Conservation (phyloP, 2,113 vertebrate species). For the Pogonocichla stellata region DNA sequence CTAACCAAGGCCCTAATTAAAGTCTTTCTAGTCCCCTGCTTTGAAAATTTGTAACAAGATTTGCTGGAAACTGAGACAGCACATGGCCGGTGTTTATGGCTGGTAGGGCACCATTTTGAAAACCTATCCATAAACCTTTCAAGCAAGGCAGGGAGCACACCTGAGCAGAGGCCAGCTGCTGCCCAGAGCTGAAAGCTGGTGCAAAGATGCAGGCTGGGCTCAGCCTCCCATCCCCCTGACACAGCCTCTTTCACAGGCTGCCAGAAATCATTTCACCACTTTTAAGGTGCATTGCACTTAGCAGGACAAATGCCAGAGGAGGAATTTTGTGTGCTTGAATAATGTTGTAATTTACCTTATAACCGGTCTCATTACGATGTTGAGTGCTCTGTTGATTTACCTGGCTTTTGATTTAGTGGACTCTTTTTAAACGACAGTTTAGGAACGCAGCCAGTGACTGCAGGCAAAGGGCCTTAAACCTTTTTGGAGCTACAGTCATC, state of each 20-base stretch:
- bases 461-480: constrained; percentile 31
- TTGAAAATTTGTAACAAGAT: constrained; percentile 23
- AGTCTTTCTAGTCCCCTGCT: background rate
- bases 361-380: background rate
- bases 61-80: background rate
- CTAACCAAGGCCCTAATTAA: constrained; percentile 2
- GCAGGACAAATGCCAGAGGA: constrained; percentile 42
- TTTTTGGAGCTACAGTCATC: background rate
- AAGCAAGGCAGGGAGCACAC: background rate
- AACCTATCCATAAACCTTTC: background rate
- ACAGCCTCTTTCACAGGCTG: background rate
- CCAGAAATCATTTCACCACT: constrained; percentile 27
- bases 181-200: background rate
- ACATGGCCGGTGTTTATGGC: background rate
- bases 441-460: constrained; percentile 26
- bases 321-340: constrained; percentile 59
- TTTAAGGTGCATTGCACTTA: constrained; percentile 18
- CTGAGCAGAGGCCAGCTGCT: background rate
- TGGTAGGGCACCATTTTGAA: background rate
- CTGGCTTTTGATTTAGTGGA: constrained; percentile 54
- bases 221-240: background rate
- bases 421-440: background rate
- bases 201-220: background rate
- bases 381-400: constrained; percentile 58
- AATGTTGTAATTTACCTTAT: constrained; percentile 63